Base-by-base conservation (phyloP, 2,888 invertebrate genomes). In the Abrostola triplasia region DNA sequence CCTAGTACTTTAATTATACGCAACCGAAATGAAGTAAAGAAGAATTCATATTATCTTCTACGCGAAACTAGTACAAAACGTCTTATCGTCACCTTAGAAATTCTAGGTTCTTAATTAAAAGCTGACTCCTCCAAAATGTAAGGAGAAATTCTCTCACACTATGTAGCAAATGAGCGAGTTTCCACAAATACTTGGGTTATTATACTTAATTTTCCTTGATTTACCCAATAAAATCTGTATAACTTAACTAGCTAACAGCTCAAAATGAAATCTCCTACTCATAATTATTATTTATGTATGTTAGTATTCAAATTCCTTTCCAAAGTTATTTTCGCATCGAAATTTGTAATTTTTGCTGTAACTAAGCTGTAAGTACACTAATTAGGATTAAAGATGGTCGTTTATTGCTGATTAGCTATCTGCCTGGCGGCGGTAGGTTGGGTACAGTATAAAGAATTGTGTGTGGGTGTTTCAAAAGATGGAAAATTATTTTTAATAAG, bases 351-450 rank as follows among this genome's bases (percentile, higher is more conserved):
- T 24, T 24, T 24, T 24, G 24, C 24, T 24, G 24, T 24, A 24
- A 24, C 24, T 24, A 24, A 24, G 24, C 38, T 36, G 48, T 49
- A 50, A 56, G 37, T 40, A 49, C 59, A 56, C 52, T 59, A 47
- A 44, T 66, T 61, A 54, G 61, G 44, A 54, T 53, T 60, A 56
- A 66, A 58, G 49, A 36, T 58, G 51, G 49, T 35, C 13, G 48
- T 68, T 68, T 56, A 67, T 65, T 40, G 55, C 55, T 70, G 62
- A 70, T 64, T 56, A 56, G 41, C 49, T 60, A 12, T 48, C 42
- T 58, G 8, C 40, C 50, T 11, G 12, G 12, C n/a, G 42, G 41
- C 24, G 35, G n/a, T n/a, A 41, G 53, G n/a, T 40, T 0, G n/a
- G 35, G n/a, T 36, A 53, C 8, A 11, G 41, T 6, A 41, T n/a